Base-by-base conservation (phyloP, 2,888 invertebrate genomes). In the Hemaris fuciformis region DNA sequence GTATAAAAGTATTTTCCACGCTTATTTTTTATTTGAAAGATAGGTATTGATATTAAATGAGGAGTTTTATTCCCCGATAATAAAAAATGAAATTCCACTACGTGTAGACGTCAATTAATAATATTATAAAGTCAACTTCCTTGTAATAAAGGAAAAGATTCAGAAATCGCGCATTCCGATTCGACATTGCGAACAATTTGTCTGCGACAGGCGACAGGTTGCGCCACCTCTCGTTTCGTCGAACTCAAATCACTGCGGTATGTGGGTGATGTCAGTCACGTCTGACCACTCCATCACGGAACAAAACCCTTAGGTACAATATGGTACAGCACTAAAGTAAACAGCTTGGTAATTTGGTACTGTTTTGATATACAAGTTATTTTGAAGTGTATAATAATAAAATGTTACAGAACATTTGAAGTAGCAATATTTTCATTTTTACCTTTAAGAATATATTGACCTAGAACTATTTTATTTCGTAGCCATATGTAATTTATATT, bases 211-310 rank as follows among this genome's bases (percentile, higher is more conserved):
- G n/a, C 15, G 48, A 53, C 53, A 53, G 53, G 31, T 53, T 53
- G 18, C 53, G 18, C 31, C 31, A 53, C 31, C 31, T 53, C 45
- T 43, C 43, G 20, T 43, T 43, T 43, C 25, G 53, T 53, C 53
- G 53, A 53, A 53, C 10, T 53, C 53, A 31, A 31, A 53, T 53
- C 31, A 53, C 18, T 7, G 53, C 53, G 31, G 53, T 53, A 53
- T 53, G 31, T 53, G 31, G 31, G 53, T 53, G 53, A 53, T 53
- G 31, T 31, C 53, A 31, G 46, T 46, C 46, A 46, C 46, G 46
- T 25, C 18, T 27, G 18, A 18, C 53, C 27, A 27, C 48, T 48
- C 7, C 48, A 25, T 15, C 48, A 27, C 31, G 53, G 53, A 53
- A 53, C 18, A 31, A 53, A 18, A 48, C 15, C 53, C 31, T 53